Evolutionary conservation across 1,140 invertebrate genomes (phyloP).

Genomic region (Harlomillsia oculata): DNA sequence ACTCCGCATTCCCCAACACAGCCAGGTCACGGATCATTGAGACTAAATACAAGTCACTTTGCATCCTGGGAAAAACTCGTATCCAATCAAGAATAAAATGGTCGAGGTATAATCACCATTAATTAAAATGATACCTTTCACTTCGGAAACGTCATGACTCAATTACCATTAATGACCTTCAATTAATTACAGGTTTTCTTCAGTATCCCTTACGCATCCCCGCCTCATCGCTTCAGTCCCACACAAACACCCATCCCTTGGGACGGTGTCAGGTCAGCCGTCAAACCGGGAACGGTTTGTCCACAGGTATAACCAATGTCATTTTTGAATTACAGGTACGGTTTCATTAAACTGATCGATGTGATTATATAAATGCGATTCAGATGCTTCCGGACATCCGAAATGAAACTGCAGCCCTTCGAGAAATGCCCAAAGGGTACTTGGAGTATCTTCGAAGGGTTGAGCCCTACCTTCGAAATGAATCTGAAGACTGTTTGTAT

Average conservation of each 20-base stretch:
- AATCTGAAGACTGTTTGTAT: constrained; percentile 86
- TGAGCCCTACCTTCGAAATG: constrained; percentile 59
- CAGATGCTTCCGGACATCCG: constrained; percentile 68
- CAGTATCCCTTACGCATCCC: constrained; percentile 47
- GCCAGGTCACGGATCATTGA: constrained; percentile 55
- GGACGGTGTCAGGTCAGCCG: constrained; percentile 58
- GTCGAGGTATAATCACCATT: constrained; percentile 34
- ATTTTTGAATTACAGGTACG: no score
- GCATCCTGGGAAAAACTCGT: constrained; percentile 6
- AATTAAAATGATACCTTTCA: no score
- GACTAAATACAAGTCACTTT: constrained; percentile 67
- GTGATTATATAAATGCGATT: no score
- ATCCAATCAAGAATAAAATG: constrained; percentile 28
- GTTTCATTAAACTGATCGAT: no score
- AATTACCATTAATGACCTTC: no score
- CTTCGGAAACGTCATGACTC: no score
- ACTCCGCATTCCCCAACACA: no score
- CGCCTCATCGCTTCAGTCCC: constrained; percentile 45
- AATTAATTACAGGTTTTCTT: constrained; percentile 40
- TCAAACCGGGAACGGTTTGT: constrained; percentile 31
- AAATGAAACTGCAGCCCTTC: constrained; percentile 58
- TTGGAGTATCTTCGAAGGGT: constrained; percentile 58
- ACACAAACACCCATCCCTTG: constrained; percentile 72
- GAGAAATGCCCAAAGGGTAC: constrained; percentile 52
- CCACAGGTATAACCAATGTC: constrained; percentile 30